Conservation (phyloP, 1,140 invertebrate genomes). For the Drosophila takahashii region DNA sequence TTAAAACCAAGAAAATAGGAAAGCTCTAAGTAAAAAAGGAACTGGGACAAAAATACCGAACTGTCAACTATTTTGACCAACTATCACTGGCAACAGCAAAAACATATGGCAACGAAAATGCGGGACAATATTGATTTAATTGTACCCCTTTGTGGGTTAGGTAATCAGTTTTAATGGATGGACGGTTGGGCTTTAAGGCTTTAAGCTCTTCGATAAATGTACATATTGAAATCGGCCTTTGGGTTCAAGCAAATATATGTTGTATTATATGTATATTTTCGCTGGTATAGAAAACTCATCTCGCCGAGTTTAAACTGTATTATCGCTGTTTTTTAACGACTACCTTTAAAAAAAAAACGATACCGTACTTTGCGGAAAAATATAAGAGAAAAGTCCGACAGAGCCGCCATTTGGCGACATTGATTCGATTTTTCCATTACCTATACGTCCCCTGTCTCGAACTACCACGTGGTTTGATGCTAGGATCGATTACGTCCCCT, state of each 20-base stretch:
- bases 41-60: background rate
- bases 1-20: background rate
- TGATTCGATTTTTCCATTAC: conserved; percentile 39
- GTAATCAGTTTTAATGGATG: background rate
- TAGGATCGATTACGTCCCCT: background rate
- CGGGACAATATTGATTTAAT: conserved; percentile 1
- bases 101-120: background rate
- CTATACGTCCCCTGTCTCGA: conserved; percentile 3
- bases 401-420: background rate
- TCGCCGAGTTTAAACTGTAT: too few relatives aligned
- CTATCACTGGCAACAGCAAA: background rate
- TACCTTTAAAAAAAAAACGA: too few relatives aligned
- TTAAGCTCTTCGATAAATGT: too few relatives aligned
- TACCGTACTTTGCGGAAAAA: background rate
- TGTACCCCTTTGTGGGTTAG: background rate
- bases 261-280: too few relatives aligned
- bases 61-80: background rate
- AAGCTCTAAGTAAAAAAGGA: conserved; percentile 5
- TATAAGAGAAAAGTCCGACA: background rate
- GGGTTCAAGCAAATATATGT: too few relatives aligned
- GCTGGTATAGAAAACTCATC: too few relatives aligned
- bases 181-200: too few relatives aligned
- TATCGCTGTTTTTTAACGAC: too few relatives aligned
- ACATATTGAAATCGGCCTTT: too few relatives aligned
- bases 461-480: conserved; percentile 20